Conservation (phyloP, 2,797 vertebrate genomes). For the Cyclopterus lumpus region DNA sequence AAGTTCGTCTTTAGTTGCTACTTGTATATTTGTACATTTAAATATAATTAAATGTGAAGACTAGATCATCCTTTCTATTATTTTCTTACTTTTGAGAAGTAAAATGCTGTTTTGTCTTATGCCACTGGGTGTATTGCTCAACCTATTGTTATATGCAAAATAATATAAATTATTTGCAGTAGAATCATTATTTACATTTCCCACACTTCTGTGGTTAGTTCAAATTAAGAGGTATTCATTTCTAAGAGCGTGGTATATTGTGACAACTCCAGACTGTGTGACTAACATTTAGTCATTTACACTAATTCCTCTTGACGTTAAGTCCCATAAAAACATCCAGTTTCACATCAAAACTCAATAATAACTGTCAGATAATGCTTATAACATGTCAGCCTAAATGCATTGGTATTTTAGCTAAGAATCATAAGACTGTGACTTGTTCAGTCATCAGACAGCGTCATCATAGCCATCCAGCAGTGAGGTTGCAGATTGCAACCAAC, state of each 20-base stretch:
- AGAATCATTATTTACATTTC: slow-evolving; percentile 14
- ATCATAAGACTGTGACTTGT: neutral
- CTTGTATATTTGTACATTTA: neutral
- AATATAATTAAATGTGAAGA: neutral
- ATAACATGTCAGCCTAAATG: neutral
- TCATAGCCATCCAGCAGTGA: too few species aligned
- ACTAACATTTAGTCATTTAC: slow-evolving; percentile 39
- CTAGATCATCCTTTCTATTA: neutral
- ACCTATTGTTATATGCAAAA: neutral
- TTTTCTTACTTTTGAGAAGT: neutral
- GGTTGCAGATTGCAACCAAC: too few species aligned
- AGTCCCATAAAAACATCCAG: slow-evolving; percentile 14
- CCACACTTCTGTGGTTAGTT: slow-evolving; percentile 1
- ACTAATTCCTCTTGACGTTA: slow-evolving; percentile 24
- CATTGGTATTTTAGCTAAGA: neutral
- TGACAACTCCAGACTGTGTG: slow-evolving; percentile 25
- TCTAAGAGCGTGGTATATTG: slow-evolving; percentile 6
- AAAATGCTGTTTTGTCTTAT: neutral
- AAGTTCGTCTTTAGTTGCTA: neutral
- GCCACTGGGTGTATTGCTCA: neutral
- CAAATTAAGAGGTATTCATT: slow-evolving; percentile 12
- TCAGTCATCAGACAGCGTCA: too few species aligned
- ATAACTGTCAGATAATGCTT: neutral
- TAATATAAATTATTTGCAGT: neutral
- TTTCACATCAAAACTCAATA: slow-evolving; percentile 11